A percentile compares a stretch with the other conserved stretches of the same genome.
Conservation (phyloP, 37 sponge, comb jelly and placozoan genomes). For the Eunapius fragilis region DNA sequence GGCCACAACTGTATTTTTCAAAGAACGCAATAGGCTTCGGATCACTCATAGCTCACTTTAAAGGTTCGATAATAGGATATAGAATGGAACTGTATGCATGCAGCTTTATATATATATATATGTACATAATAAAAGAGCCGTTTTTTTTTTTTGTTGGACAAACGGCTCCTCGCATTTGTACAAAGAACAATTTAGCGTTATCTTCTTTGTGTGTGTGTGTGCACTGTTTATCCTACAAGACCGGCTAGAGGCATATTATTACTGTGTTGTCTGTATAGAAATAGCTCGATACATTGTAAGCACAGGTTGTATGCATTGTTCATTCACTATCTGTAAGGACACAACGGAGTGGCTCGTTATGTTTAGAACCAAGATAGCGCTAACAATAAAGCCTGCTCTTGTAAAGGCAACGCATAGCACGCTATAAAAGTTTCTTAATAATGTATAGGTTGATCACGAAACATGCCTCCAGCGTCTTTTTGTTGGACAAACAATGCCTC, state of each 20-base stretch:
- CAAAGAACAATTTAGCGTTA: too few species aligned
- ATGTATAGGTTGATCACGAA: neutral
- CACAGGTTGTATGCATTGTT: too few species aligned
- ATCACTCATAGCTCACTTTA: neutral
- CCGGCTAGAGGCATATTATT: neutral
- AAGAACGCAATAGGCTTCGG: neutral
- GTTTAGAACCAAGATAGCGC: too few species aligned
- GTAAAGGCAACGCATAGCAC: neutral
- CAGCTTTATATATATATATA: neutral
- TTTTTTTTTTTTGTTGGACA: neutral
- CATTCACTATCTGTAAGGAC: neutral
- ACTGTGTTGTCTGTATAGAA: neutral
- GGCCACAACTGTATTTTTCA: neutral
- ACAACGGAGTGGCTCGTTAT: neutral
- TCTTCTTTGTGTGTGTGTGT: neutral
- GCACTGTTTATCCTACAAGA: neutral
- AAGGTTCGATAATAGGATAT: neutral
- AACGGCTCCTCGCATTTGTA: neutral
- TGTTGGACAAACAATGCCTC: neutral
- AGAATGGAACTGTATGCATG: neutral
- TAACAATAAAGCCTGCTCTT: neutral
- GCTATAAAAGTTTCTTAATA: neutral
- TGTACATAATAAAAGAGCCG: neutral
- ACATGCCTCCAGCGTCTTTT: neutral
- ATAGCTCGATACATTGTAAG: neutral